phyloP scores from a whole-genome alignment of 2,113 vertebrate species.

The Larimichthys polyactis region DNA sequence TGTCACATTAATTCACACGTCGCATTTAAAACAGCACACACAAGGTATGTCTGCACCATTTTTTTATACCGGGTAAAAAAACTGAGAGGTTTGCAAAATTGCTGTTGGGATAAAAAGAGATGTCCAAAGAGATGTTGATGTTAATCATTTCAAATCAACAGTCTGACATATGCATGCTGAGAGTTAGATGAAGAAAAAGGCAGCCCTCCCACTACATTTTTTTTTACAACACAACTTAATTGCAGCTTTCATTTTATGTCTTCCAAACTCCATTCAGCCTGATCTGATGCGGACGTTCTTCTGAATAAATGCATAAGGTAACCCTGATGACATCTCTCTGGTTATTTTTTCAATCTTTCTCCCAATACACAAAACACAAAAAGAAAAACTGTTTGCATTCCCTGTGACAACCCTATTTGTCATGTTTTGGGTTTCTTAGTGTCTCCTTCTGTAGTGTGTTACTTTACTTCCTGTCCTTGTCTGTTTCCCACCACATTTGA shows the following conservation, averaged over 20 bases:
- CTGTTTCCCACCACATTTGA: too few species aligned
- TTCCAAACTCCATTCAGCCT: not conserved
- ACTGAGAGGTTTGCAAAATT: not conserved
- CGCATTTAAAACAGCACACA: conserved; percentile 14
- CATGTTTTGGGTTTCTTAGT: too few species aligned
- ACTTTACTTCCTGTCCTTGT: too few species aligned
- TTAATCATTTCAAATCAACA: not conserved
- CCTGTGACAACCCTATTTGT: not conserved
- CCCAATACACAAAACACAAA: not conserved
- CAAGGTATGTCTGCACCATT: not conserved
- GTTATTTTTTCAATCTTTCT: not conserved
- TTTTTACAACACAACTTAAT: not conserved
- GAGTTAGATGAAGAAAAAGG: not conserved
- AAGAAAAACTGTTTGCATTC: not conserved
- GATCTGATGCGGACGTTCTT: not conserved
- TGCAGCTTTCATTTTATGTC: not conserved
- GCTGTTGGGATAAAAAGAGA: not conserved
- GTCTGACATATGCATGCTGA: not conserved
- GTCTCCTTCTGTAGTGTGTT: too few species aligned
- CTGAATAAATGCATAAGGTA: not conserved
- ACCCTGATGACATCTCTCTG: not conserved
- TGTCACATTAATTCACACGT: conserved; percentile 60
- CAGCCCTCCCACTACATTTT: not conserved
- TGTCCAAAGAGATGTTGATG: not conserved
- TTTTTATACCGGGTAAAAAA: conserved; percentile 28